Conservation (phyloP, 2,888 invertebrate species). For the Rosalia funebris region DNA sequence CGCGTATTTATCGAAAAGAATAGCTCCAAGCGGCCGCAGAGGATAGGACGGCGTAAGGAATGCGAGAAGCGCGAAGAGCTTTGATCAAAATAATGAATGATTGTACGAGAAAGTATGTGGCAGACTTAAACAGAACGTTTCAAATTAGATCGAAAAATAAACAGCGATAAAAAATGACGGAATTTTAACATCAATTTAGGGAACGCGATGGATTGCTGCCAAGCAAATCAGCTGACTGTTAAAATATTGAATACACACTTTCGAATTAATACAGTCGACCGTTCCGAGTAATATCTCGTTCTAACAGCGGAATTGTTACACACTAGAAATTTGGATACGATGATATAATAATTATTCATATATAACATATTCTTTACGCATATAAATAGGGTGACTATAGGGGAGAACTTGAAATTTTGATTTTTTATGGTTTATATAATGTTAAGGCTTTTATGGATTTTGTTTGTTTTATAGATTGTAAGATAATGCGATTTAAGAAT, state of each 20-base stretch:
- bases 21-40: neutral
- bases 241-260: neutral
- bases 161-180: neutral
- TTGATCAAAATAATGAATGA: neutral
- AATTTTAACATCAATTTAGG: neutral
- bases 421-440: too few relatives aligned
- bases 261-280: neutral
- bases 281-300: too few relatives aligned
- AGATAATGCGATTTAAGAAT: too few relatives aligned
- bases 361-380: too few relatives aligned
- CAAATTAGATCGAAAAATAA: neutral
- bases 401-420: too few relatives aligned
- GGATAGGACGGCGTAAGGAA: neutral
- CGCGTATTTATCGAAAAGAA: neutral
- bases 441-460: too few relatives aligned
- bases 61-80: neutral
- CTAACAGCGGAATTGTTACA: too few relatives aligned
- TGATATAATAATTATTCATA: too few relatives aligned
- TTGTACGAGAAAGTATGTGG: neutral
- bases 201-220: neutral
- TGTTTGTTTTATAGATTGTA: too few relatives aligned
- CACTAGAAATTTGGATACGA: too few relatives aligned
- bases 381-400: too few relatives aligned
- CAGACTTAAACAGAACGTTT: neutral
- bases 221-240: neutral